Evolutionary conservation across 2,888 invertebrate species (phyloP), one percentile per base, ranked within the genome.

Genomic region (Drosophila diplacantha): DNA sequence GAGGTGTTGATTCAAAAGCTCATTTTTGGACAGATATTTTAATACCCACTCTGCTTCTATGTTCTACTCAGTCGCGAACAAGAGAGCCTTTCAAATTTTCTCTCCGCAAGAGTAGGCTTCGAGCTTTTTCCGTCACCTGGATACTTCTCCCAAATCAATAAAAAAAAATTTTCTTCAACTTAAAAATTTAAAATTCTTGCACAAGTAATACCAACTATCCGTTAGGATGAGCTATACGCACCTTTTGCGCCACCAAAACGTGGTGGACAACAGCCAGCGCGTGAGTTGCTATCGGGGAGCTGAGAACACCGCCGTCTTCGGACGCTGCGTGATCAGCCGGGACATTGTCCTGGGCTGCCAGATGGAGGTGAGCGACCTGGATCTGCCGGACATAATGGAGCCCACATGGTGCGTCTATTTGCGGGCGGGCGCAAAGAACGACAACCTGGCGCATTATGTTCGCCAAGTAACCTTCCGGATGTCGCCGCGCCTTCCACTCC

Each of bases 341-440:
- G 46, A 67, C 16, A 47, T 78, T 2, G 3, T 69, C 0, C 32
- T 78, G n/a, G 78, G 78, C 37, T 76, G 78, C 31, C 66, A 57
- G n/a, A 69, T 74, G 38, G 78, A 78, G 52, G n/a, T 46, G 6
- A n/a, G 53, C 16, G 78, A 81, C 20, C 71, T 67, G 37, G 74
- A 68, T 12, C 6, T 64, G 11, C 71, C 74, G 3, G 63, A 39
- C 9, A 41, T 66, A 12, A 71, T 75, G 18, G 78, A 81, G 44
- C 80, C 74, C 0, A 81, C 81, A 0, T 78, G 81, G 78, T 59
- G 73, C 20, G 81, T 78, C 20, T 78, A 78, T 12, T 65, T 78
- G 44, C 63, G 69, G 7, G 5, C 61, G 5, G 34, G 29, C 2
- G n/a, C 5, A n/a, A 43, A 49, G 5, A 20, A 55, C 11, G 59